Percentiles rank a stretch among this genome's conserved stretches.
These are phyloP conservation scores for Apodemia hepburni DNA, from an alignment of 2,888 invertebrate genomes.

Conservation along the genomic window DNA sequence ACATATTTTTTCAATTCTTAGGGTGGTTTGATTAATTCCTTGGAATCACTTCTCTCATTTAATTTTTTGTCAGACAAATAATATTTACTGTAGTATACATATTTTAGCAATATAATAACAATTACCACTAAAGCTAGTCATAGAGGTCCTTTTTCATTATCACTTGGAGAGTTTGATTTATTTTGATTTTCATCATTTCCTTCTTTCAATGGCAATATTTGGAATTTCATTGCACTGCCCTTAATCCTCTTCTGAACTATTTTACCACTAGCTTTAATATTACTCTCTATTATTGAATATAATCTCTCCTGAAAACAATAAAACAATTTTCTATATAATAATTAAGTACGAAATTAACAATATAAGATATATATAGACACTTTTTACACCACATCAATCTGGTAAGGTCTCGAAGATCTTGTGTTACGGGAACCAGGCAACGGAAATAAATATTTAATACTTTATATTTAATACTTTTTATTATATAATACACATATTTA, in stretches of 20 bases:
- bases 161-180: slow-evolving; percentile 34
- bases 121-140: slow-evolving; percentile 60
- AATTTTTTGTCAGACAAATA: slow-evolving; percentile 36
- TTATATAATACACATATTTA: too few relatives aligned
- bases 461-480: too few relatives aligned
- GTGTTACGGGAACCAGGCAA: too few relatives aligned
- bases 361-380: too few relatives aligned
- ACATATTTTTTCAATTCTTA: not conserved
- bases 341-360: not conserved
- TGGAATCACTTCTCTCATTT: slow-evolving; percentile 21
- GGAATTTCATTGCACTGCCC: slow-evolving; percentile 81
- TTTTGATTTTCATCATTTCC: slow-evolving; percentile 35
- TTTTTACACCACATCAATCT: too few relatives aligned
- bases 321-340: slow-evolving; percentile 32
- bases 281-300: slow-evolving; percentile 75
- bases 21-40: slow-evolving; percentile 27
- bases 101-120: slow-evolving; percentile 51
- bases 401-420: too few relatives aligned
- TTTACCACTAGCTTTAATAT: slow-evolving; percentile 71
- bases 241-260: slow-evolving; percentile 83
- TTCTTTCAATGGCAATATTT: slow-evolving; percentile 73
- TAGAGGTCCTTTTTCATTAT: slow-evolving; percentile 53
- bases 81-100: slow-evolving; percentile 50
- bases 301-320: slow-evolving; percentile 76
- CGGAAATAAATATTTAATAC: too few relatives aligned